Evolutionary conservation across 2,113 vertebrate genomes (phyloP).

Genomic region (Phasianus colchicus): DNA sequence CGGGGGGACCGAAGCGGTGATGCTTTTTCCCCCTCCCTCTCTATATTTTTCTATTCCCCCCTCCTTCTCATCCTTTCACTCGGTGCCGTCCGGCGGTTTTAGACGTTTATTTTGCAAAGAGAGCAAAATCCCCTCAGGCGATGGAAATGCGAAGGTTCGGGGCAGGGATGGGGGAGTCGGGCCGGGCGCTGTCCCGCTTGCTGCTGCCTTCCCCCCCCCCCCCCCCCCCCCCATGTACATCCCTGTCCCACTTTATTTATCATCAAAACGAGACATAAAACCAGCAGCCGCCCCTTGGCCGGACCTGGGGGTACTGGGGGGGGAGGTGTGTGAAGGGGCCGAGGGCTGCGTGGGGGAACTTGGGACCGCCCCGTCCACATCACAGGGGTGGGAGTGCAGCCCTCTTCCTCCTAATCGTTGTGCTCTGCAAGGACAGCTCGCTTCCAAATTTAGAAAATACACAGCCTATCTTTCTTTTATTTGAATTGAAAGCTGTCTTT

Average conservation of each 20-base stretch:
- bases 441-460: neutral
- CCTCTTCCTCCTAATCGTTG: neutral
- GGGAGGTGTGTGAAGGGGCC: neutral
- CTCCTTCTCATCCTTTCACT: neutral
- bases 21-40: neutral
- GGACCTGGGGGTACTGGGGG: fast-evolving
- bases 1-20: fast-evolving
- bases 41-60: too few relatives aligned
- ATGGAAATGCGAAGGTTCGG: slow-evolving; percentile 50
- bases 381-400: fast-evolving
- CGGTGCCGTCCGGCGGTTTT: neutral
- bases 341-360: neutral
- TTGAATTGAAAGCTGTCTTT: fast-evolving
- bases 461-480: fast-evolving
- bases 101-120: neutral
- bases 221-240: neutral
- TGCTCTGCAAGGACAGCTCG: neutral
- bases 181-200: neutral
- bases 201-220: neutral
- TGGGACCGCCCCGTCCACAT: fast-evolving
- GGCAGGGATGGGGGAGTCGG: too few relatives aligned
- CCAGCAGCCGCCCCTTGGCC: fast-evolving
- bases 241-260: neutral
- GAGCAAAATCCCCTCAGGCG: neutral
- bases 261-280: neutral